Conservation (phyloP, 2,888 invertebrate genomes). For the Catotricha subobsoleta region DNA sequence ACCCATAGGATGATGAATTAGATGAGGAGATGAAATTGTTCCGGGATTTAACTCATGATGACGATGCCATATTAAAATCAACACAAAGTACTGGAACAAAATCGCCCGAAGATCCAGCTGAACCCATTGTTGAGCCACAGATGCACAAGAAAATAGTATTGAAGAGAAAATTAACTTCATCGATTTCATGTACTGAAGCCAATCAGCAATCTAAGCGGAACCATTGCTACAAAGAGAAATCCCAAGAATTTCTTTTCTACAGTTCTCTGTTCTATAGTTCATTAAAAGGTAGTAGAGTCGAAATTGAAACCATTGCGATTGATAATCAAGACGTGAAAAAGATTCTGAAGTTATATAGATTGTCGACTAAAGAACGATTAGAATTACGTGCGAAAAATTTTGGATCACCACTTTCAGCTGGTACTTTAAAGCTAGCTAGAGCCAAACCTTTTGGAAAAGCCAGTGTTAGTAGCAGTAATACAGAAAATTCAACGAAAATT, state of each 20-base stretch:
- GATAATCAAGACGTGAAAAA: conserved; percentile 26
- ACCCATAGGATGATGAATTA: conserved; percentile 19
- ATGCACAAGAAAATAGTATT: conserved; percentile 12
- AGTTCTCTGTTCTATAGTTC: background rate
- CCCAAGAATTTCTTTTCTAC: background rate
- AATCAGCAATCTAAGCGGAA: background rate
- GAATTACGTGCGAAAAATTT: conserved; percentile 70
- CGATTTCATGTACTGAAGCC: background rate
- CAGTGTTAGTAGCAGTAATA: conserved; percentile 15
- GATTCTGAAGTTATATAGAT: conserved; percentile 38
- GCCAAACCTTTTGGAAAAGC: conserved; percentile 43
- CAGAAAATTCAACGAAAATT: background rate
- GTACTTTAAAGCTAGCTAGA: conserved; percentile 46
- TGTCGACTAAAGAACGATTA: conserved; percentile 42
- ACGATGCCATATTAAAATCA: conserved; percentile 9
- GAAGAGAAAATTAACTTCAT: conserved; percentile 11
- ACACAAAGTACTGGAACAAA: conserved; percentile 13
- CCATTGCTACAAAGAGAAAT: background rate
- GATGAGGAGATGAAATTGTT: conserved; percentile 10
- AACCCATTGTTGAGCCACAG: conserved; percentile 23
- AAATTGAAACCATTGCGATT: conserved; percentile 17
- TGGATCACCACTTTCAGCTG: conserved; percentile 42
- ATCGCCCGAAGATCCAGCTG: conserved; percentile 18
- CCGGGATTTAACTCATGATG: conserved; percentile 9
- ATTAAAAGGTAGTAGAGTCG: conserved; percentile 16